A percentile compares a stretch with the other conserved stretches of the same genome.
phyloP scores from a whole-genome alignment of 53 echinoderm and acorn worm genomes.

The Crossaster papposus region DNA sequence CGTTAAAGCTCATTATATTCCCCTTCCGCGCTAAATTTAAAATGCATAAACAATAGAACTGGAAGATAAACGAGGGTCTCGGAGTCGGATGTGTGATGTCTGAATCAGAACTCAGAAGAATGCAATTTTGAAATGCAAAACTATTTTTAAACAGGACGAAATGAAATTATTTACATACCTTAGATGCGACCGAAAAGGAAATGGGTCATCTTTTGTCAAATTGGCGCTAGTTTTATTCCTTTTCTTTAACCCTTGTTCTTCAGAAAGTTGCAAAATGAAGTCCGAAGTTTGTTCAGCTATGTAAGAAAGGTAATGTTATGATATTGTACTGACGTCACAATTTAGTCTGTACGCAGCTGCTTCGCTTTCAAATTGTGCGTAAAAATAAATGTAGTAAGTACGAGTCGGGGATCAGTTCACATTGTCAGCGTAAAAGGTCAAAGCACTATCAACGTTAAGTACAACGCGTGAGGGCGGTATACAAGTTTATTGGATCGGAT shows the following conservation, averaged over 20 bases:
- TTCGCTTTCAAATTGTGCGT: too few species aligned
- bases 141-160: too few species aligned
- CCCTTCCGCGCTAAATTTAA: too few species aligned
- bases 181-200: background rate
- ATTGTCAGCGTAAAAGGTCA: slow-evolving; percentile 9
- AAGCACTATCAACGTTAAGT: background rate
- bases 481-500: background rate
- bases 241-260: background rate
- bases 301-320: slow-evolving; percentile 14
- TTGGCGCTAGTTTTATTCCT: background rate
- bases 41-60: too few species aligned
- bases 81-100: too few species aligned
- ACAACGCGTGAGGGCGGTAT: slow-evolving; percentile 42
- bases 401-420: slow-evolving; percentile 15
- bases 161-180: background rate
- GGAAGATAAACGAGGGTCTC: too few species aligned
- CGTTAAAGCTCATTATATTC: too few species aligned
- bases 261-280: background rate
- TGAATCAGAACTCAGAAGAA: too few species aligned
- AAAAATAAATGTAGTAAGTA: background rate
- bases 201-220: background rate
- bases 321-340: slow-evolving; percentile 16
- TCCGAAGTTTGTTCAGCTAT: background rate
- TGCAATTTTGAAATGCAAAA: too few species aligned
- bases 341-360: background rate